Base-by-base conservation (phyloP, 2,888 invertebrate species). In the Scaptomyza parva region DNA sequence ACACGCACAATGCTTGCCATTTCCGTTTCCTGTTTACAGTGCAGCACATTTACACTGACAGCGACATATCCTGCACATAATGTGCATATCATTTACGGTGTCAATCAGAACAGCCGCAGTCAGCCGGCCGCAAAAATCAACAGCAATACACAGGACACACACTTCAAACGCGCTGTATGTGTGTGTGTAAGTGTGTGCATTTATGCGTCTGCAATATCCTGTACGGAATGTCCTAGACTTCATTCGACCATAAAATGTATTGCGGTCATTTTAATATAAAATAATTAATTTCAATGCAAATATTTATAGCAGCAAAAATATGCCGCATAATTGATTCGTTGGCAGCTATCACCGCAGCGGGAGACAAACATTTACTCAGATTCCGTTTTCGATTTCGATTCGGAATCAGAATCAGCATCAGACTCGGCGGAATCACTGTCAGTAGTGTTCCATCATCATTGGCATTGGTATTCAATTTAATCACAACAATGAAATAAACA, bases 251-350 rank as follows among this genome's bases (percentile, higher is more conserved):
- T 83, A 76, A 84, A 84, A 84, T 85, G 84, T 84, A 78, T 82
- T 82, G 85, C 85, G 83, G 84, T 88, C 84, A 76, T 88, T 88
- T 87, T 86, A 87, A 87, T 87, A 87, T 87, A 69, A 88, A 86
- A 88, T 87, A 87, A 87, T 88, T 87, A 87, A 87, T 87, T 86
- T 82, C 86, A 78, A 77, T 75, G 80, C 72, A 87, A 87, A 87
- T 88, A 87, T 87, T 87, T 86, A 86, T 86, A 78, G 64, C 77
- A 73, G 86, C 80, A 82, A 69, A 84, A 82, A 86, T 85, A 80
- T 82, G 86, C 74, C 82, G 78, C 80, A 85, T 82, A 85, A 86
- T 86, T 85, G 86, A 86, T 78, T 74, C 72, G 66, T 68, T 71
- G 70, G 43, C 72, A 69, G 73, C 61, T 18, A 43, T 58, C 41